These are phyloP conservation scores for Dryobates pubescens DNA, from an alignment of 2,797 vertebrate genomes.

Conservation along the genomic window DNA sequence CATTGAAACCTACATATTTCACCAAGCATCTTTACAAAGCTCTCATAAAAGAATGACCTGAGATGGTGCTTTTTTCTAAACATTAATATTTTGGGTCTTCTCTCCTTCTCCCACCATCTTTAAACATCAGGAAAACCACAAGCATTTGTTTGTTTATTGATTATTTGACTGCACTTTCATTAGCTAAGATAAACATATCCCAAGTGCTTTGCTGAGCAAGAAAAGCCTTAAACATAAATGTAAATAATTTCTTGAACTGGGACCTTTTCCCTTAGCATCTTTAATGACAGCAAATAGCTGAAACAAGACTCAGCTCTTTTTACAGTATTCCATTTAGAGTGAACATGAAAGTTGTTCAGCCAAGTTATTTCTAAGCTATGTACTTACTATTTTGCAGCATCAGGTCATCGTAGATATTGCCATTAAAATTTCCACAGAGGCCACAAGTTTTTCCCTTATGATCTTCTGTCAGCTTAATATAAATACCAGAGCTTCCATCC, in stretches of 20 bases:
- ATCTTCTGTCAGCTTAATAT: conserved; percentile 93
- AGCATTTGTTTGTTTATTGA: not conserved
- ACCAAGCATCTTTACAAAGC: not conserved
- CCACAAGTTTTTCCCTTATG: conserved; percentile 92
- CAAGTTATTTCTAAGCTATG: not conserved
- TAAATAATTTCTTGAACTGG: not conserved
- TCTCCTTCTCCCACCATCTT: not conserved
- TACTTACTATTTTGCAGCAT: conserved; percentile 88
- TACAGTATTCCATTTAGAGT: not conserved
- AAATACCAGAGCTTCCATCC: conserved; percentile 95
- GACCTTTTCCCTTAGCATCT: not conserved
- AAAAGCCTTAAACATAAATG: not conserved
- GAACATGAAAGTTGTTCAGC: not conserved
- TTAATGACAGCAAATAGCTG: not conserved
- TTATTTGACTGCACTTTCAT: conserved; percentile 9
- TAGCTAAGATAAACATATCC: not conserved
- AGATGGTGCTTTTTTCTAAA: not conserved
- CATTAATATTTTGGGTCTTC: not conserved
- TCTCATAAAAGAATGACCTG: accelerated
- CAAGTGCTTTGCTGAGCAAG: not conserved
- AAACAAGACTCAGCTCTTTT: not conserved
- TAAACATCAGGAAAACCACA: not conserved
- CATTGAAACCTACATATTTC: not conserved
- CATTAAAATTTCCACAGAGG: conserved; percentile 96
- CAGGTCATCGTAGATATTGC: conserved; percentile 91